Evolutionary conservation across 2,113 vertebrate species (phyloP).

Genomic region (Sisor rabdophorus): DNA sequence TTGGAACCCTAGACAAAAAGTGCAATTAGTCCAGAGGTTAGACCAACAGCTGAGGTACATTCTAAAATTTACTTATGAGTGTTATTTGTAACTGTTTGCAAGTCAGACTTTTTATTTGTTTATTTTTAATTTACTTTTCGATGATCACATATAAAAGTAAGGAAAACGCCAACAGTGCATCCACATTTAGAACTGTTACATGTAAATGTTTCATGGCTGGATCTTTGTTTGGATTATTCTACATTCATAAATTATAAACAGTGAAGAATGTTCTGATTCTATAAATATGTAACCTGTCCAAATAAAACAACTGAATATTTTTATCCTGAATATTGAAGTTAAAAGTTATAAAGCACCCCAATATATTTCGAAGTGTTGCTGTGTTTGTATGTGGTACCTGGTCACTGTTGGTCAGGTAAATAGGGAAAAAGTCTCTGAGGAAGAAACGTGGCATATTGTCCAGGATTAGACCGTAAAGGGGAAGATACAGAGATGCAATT

Average conservation of each 20-base stretch:
- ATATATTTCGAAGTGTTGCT: neutral
- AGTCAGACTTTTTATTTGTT: too few species aligned
- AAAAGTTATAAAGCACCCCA: neutral
- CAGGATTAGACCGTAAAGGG: constrained; percentile 92
- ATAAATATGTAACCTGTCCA: neutral
- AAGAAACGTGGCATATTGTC: constrained; percentile 98
- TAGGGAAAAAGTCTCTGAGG: constrained; percentile 90
- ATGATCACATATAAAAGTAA: too few species aligned
- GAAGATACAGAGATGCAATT: constrained; percentile 92
- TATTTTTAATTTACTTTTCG: too few species aligned
- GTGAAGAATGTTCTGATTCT: neutral
- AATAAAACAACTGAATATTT: neutral
- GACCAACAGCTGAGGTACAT: neutral
- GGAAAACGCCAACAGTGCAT: too few species aligned
- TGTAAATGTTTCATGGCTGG: neutral
- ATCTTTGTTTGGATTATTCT: constrained; percentile 9
- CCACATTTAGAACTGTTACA: neutral
- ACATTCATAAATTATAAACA: constrained; percentile 5
- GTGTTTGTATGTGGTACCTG: constrained; percentile 70
- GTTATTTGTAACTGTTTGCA: too few species aligned
- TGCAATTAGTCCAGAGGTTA: neutral
- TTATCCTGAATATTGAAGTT: neutral
- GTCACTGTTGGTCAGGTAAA: constrained; percentile 86
- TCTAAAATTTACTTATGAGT: neutral
- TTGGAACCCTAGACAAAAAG: constrained; percentile 79